Conservation (phyloP, 2,888 invertebrate species). For the Priocnemis perturbator region DNA sequence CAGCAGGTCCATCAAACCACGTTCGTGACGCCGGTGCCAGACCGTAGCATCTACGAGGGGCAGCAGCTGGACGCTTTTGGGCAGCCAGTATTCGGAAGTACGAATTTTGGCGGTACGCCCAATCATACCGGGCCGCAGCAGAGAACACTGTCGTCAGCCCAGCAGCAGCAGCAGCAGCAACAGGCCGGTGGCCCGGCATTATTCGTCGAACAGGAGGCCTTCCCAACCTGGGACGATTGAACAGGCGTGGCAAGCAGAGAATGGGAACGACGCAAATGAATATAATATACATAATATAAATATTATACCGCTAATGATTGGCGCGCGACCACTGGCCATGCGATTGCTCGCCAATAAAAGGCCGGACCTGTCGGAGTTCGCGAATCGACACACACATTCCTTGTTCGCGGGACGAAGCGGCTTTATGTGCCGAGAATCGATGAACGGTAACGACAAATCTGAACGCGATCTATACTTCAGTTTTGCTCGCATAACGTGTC, state of each 20-base stretch:
- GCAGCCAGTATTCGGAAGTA: slow-evolving; percentile 71
- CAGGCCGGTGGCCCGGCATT: slow-evolving; percentile 65
- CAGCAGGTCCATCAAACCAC: slow-evolving; percentile 53
- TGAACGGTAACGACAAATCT: background rate
- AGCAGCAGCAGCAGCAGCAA: slow-evolving; percentile 40
- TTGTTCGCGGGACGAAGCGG: background rate
- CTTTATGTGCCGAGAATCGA: background rate
- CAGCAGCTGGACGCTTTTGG: slow-evolving; percentile 72
- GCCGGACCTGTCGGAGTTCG: slow-evolving; percentile 40
- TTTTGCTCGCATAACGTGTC: background rate
- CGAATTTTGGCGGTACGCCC: slow-evolving; percentile 72
- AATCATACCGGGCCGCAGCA: slow-evolving; percentile 55
- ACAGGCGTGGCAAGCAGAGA: slow-evolving; percentile 44
- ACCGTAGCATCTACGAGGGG: slow-evolving; percentile 71
- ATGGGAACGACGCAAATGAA: slow-evolving; percentile 20
- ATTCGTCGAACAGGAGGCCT: slow-evolving; percentile 79
- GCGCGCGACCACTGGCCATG: slow-evolving; percentile 22
- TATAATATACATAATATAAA: slow-evolving; percentile 46
- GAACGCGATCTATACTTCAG: background rate
- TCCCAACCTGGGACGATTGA: slow-evolving; percentile 83
- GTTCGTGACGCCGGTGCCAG: slow-evolving; percentile 60
- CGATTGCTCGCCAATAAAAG: slow-evolving; percentile 38
- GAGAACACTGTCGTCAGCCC: slow-evolving; percentile 32
- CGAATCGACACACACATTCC: slow-evolving; percentile 7
- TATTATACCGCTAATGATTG: slow-evolving; percentile 41